Percentiles rank a stretch among this genome's conserved stretches.
These are phyloP conservation scores for Protophormia terraenovae DNA, from an alignment of 2,888 invertebrate genomes.

Conservation along the genomic window DNA sequence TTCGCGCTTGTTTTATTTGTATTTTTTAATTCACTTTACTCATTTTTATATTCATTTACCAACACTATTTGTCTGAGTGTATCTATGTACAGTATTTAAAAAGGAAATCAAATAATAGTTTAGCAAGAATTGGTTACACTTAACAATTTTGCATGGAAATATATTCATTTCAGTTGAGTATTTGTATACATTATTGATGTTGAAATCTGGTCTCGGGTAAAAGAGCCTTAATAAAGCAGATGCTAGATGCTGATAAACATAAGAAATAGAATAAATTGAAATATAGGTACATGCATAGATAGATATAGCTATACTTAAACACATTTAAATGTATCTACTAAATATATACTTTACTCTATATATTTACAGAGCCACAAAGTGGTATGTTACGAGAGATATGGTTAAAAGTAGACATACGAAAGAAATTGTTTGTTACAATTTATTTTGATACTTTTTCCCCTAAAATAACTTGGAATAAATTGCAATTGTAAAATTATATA, in stretches of 20 bases:
- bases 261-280: constrained; percentile 47
- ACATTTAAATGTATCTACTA: constrained; percentile 12
- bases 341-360: neutral
- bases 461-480: constrained; percentile 47
- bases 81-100: constrained; percentile 41
- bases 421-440: constrained; percentile 3
- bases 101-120: constrained; percentile 66
- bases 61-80: constrained; percentile 4
- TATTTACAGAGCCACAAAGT: constrained; percentile 36
- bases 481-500: constrained; percentile 52
- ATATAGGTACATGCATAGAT: neutral
- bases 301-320: too few species aligned
- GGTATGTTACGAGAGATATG: constrained; percentile 33
- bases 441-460: neutral
- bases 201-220: constrained; percentile 57
- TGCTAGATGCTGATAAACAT: constrained; percentile 42
- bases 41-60: too few species aligned
- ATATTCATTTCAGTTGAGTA: constrained; percentile 67
- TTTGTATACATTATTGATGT: constrained; percentile 68
- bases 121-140: constrained; percentile 67
- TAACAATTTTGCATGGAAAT: constrained; percentile 66
- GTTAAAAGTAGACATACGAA: neutral
- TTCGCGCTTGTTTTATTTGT: too few species aligned
- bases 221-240: constrained; percentile 54
- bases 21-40: too few species aligned